A percentile compares a stretch with the other conserved stretches of the same genome.
Conservation (phyloP, 2,888 invertebrate genomes). For the Cataglyphis rosenhaueri region DNA sequence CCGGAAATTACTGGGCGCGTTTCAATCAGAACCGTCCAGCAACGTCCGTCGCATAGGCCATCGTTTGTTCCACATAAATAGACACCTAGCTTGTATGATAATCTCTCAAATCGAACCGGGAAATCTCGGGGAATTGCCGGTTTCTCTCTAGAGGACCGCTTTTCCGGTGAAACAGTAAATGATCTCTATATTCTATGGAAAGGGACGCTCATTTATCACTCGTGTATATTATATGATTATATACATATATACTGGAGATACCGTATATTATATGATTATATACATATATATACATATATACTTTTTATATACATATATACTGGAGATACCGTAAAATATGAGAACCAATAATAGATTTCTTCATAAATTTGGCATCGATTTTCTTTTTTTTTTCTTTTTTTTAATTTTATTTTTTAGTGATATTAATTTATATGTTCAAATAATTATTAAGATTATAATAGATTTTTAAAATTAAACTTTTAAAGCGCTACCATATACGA, state of each 20-base stretch:
- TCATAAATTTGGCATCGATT: not conserved
- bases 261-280: conserved; percentile 4
- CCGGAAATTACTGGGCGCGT: conserved; percentile 80
- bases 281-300: conserved; percentile 7
- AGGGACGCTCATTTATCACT: conserved; percentile 35
- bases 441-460: not conserved
- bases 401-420: not conserved
- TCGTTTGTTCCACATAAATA: conserved; percentile 77
- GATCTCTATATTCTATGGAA: conserved; percentile 58
- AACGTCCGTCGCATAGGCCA: conserved; percentile 69
- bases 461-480: not conserved
- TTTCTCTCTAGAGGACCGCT: conserved; percentile 52
- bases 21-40: conserved; percentile 76
- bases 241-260: not conserved
- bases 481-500: too few species aligned
- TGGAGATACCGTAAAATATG: not conserved
- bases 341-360: not conserved
- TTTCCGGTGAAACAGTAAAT: conserved; percentile 49
- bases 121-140: conserved; percentile 65
- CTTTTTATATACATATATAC: not conserved
- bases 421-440: not conserved
- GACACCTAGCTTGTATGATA: conserved; percentile 73
- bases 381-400: not conserved
- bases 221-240: conserved; percentile 13
- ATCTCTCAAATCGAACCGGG: conserved; percentile 72